These are phyloP conservation scores for Cebus imitator DNA, from an alignment of 2,113 vertebrate species.

Conservation along the genomic window DNA sequence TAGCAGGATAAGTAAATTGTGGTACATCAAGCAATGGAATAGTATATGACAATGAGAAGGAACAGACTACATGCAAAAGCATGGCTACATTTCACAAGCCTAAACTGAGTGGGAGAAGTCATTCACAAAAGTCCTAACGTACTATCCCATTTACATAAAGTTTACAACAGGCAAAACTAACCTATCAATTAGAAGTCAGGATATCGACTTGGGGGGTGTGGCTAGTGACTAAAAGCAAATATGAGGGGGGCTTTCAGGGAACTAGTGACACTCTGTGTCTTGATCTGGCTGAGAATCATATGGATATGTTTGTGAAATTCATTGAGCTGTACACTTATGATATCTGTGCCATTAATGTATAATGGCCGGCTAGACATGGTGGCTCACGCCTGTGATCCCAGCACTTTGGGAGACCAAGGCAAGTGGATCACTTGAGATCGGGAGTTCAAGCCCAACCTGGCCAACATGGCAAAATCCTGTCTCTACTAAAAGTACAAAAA, in stretches of 20 bases:
- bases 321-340: background rate
- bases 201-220: fast-evolving
- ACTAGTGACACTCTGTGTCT: background rate
- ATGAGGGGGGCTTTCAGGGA: background rate
- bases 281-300: background rate
- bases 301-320: background rate
- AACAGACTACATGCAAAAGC: background rate
- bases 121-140: background rate
- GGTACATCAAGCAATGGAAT: background rate
- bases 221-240: too few species aligned
- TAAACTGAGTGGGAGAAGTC: background rate
- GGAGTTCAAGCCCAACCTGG: background rate
- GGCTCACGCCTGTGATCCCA: background rate
- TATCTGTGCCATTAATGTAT: background rate
- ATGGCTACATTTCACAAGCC: background rate
- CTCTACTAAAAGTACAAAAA: background rate
- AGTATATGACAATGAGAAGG: background rate
- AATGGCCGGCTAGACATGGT: too few species aligned
- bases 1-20: background rate
- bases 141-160: background rate
- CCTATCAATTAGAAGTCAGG: background rate
- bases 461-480: background rate
- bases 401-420: background rate
- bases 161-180: background rate
- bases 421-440: background rate